These are phyloP conservation scores for Zaprionus obscuricornis DNA, from an alignment of 2,888 invertebrate species.

Conservation along the genomic window DNA sequence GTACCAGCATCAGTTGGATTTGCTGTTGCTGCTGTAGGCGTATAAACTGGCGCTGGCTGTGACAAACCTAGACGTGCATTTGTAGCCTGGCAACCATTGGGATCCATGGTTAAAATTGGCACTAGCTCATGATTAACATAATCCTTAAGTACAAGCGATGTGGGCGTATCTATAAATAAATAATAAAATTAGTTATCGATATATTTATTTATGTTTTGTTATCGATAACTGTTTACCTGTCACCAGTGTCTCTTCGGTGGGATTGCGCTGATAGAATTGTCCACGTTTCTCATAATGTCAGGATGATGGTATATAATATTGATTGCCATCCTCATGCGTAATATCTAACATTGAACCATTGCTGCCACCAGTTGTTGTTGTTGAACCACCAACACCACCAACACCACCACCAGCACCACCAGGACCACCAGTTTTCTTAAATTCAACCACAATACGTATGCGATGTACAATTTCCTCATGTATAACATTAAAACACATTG, in stretches of 20 bases:
- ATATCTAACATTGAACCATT: constrained; percentile 63
- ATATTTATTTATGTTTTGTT: not conserved
- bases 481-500: constrained; percentile 95
- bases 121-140: constrained; percentile 83
- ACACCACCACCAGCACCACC: constrained; percentile 4
- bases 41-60: constrained; percentile 51
- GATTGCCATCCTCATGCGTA: constrained; percentile 68
- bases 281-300: constrained; percentile 82
- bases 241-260: constrained; percentile 86
- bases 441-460: constrained; percentile 86
- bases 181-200: not conserved
- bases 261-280: constrained; percentile 84
- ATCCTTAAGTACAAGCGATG: constrained; percentile 83
- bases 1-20: constrained; percentile 23
- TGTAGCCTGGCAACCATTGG: constrained; percentile 64
- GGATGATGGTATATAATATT: constrained; percentile 80
- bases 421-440: constrained; percentile 69
- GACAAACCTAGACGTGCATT: constrained; percentile 45
- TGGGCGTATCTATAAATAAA: constrained; percentile 84
- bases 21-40: constrained; percentile 17
- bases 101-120: constrained; percentile 83
- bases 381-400: too few species aligned
- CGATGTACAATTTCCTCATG: constrained; percentile 95
- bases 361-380: too few species aligned
- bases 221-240: constrained; percentile 77